phyloP scores from a whole-genome alignment of 1,140 invertebrate genomes.

The Heliconius hewitsoni region DNA sequence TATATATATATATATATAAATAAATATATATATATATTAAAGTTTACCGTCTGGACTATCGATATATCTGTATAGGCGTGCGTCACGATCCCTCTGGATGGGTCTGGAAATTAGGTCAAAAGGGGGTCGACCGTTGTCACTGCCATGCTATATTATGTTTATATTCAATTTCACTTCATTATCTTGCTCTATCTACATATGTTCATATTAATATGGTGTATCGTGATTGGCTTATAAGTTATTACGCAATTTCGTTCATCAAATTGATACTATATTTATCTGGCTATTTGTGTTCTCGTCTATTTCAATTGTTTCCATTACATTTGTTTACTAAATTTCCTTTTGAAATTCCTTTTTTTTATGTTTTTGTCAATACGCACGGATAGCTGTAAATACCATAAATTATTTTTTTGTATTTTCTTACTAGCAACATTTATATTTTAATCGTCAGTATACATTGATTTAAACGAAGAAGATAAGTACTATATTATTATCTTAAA shows the following conservation, averaged over 20 bases:
- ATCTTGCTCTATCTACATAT: slow-evolving; percentile 8
- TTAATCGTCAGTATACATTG: no score
- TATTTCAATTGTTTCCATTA: not conserved
- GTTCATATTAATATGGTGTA: not conserved
- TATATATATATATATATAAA: no score
- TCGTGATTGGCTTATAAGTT: not conserved
- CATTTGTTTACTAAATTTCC: not conserved
- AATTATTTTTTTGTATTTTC: no score
- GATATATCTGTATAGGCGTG: slow-evolving; percentile 46
- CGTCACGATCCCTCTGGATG: slow-evolving; percentile 64
- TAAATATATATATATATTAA: not conserved
- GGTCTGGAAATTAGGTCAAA: slow-evolving; percentile 76
- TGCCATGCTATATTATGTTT: slow-evolving; percentile 55
- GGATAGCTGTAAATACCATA: not conserved
- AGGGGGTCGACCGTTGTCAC: slow-evolving; percentile 74
- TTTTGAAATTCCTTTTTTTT: not conserved
- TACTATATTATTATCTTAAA: no score
- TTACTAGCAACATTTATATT: no score
- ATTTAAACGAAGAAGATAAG: no score
- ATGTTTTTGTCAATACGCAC: not conserved
- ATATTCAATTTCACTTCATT: slow-evolving; percentile 40
- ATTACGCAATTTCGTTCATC: not conserved
- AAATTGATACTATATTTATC: not conserved
- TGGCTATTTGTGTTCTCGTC: not conserved
- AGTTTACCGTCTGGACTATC: not conserved